These are phyloP conservation scores for Mycalesis mineus DNA, from an alignment of 2,888 invertebrate species.

Conservation along the genomic window DNA sequence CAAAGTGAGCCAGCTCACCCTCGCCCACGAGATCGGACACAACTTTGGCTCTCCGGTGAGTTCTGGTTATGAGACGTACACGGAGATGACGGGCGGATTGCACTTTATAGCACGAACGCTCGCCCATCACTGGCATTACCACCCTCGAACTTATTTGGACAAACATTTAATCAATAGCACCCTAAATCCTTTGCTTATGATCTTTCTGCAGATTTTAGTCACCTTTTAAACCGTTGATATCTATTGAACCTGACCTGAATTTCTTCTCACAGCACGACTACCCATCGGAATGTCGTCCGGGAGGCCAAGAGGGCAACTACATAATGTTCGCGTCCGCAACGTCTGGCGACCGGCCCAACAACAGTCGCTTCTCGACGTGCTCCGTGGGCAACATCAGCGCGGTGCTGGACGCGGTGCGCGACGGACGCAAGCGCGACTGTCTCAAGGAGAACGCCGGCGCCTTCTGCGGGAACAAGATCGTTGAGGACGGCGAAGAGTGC, in stretches of 20 bases:
- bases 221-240: too few relatives aligned
- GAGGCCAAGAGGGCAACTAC: conserved; percentile 95
- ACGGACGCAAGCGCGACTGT: conserved; percentile 94
- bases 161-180: too few relatives aligned
- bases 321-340: conserved; percentile 99
- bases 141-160: too few relatives aligned
- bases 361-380: conserved; percentile 97
- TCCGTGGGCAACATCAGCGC: conserved; percentile 96
- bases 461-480: conserved; percentile 99
- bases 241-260: neutral
- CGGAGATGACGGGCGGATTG: conserved; percentile 95
- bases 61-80: conserved; percentile 96
- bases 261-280: conserved; percentile 88
- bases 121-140: conserved; percentile 98
- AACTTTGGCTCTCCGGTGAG: conserved; percentile 98
- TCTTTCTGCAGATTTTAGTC: neutral
- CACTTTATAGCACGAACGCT: conserved; percentile 96
- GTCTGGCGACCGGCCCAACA: conserved; percentile 97
- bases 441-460: conserved; percentile 93
- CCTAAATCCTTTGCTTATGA: neutral
- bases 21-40: conserved; percentile 99
- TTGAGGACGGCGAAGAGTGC: conserved; percentile 98
- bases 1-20: conserved; percentile 96
- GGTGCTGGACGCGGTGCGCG: conserved; percentile 94
- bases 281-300: conserved; percentile 93